Conservation (phyloP, 2,797 vertebrate genomes). For the Micromesistius poutassou region DNA sequence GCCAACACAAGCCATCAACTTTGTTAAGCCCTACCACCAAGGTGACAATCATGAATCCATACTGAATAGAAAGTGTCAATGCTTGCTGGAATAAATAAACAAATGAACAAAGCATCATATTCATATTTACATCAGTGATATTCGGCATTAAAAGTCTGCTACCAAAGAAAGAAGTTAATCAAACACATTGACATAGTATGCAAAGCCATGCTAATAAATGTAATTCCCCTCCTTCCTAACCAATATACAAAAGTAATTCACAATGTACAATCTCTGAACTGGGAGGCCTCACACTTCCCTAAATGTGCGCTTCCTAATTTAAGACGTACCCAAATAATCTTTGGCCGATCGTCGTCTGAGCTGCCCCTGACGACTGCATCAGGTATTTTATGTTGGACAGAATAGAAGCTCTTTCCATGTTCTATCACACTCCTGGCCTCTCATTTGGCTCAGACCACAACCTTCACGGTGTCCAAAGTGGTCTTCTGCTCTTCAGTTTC, state of each 20-base stretch:
- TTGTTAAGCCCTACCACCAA: not conserved
- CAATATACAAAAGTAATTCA: slow-evolving; percentile 1
- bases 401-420: not conserved
- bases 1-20: not conserved
- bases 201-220: slow-evolving; percentile 9
- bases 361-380: not conserved
- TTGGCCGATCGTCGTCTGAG: not conserved
- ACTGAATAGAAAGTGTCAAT: slow-evolving; percentile 18
- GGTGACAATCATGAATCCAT: not conserved
- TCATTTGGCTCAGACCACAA: slow-evolving; percentile 51
- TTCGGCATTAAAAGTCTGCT: slow-evolving; percentile 18
- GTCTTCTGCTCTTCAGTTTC: slow-evolving; percentile 61
- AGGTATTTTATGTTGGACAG: not conserved
- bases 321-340: slow-evolving; percentile 1
- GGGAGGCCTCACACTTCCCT: not conserved
- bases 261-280: slow-evolving; percentile 3
- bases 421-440: slow-evolving; percentile 12
- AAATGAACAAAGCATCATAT: not conserved
- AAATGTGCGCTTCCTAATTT: slow-evolving; percentile 3
- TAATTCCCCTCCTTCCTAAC: not conserved
- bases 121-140: slow-evolving; percentile 48
- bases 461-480: slow-evolving; percentile 55
- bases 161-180: not conserved
- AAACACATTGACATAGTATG: not conserved
- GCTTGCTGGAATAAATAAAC: slow-evolving; percentile 41